A percentile compares a stretch with the other conserved stretches of the same genome.
phyloP scores from a whole-genome alignment of 2,113 vertebrate genomes.

The Oryzias woworae region DNA sequence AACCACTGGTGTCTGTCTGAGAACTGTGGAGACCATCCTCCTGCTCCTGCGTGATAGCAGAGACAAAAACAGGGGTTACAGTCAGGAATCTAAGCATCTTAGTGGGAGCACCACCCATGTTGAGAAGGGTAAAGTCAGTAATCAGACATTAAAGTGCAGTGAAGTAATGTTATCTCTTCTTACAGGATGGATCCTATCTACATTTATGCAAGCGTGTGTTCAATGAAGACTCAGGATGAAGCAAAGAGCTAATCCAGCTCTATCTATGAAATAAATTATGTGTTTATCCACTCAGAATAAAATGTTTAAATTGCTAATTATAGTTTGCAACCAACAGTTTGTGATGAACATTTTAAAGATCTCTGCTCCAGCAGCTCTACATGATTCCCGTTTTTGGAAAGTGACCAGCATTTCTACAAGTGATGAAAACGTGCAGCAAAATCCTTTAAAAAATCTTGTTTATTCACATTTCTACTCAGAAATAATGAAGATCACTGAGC shows the following conservation, averaged over 20 bases:
- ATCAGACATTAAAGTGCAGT: background rate
- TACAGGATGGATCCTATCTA: background rate
- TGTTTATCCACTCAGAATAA: slow-evolving; percentile 25
- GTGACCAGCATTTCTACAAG: background rate
- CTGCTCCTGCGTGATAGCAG: slow-evolving; percentile 80
- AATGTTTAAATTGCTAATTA: slow-evolving; percentile 21
- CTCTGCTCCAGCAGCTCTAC: background rate
- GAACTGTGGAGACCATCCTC: slow-evolving; percentile 90
- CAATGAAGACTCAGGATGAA: background rate
- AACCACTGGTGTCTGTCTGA: slow-evolving; percentile 92
- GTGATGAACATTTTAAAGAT: background rate
- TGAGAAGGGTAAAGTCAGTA: background rate
- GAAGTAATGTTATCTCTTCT: background rate
- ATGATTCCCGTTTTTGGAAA: background rate
- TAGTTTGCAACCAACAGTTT: background rate
- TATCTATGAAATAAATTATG: slow-evolving; percentile 27
- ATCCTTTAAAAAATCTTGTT: slow-evolving; percentile 5
- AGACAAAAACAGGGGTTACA: slow-evolving; percentile 1
- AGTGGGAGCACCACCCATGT: no score
- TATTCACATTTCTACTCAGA: background rate
- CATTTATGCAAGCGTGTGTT: background rate
- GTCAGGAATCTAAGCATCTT: no score
- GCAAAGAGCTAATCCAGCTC: background rate
- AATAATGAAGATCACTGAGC: slow-evolving; percentile 9
- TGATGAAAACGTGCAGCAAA: background rate